Percentiles rank a stretch among this genome's conserved stretches.
Evolutionary conservation across 2,888 invertebrate species (phyloP).

Genomic region (Ophraella communa): DNA sequence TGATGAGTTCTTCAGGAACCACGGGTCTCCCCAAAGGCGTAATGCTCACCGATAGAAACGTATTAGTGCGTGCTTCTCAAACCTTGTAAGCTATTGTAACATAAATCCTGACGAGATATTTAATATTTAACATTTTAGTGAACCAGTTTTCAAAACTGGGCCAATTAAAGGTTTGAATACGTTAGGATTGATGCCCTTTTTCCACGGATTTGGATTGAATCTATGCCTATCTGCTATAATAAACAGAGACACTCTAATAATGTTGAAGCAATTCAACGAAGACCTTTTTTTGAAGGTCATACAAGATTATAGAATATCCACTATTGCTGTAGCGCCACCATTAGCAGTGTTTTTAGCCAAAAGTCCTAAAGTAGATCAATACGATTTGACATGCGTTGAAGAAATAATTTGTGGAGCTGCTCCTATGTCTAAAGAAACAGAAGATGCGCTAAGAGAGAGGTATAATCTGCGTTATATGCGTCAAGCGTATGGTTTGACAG

Average conservation of each 20-base stretch:
- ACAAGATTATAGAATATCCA: constrained; percentile 69
- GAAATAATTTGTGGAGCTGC: constrained; percentile 81
- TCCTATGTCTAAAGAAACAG: constrained; percentile 75
- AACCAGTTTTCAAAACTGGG: neutral
- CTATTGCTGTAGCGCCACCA: constrained; percentile 74
- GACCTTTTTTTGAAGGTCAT: constrained; percentile 71
- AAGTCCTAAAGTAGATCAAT: constrained; percentile 76
- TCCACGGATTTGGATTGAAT: constrained; percentile 80
- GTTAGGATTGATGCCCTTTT: constrained; percentile 78
- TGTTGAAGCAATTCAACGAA: constrained; percentile 67
- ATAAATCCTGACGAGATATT: neutral
- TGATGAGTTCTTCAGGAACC: constrained; percentile 73
- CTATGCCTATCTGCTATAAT: constrained; percentile 65
- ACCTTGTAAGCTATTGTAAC: constrained; percentile 32
- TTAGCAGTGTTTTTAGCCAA: constrained; percentile 83
- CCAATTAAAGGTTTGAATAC: constrained; percentile 1
- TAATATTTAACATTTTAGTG: neutral
- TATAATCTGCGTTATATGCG: constrained; percentile 46
- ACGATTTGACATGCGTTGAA: constrained; percentile 74
- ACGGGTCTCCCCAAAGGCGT: constrained; percentile 74
- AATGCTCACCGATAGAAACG: constrained; percentile 67
- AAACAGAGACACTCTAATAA: constrained; percentile 62
- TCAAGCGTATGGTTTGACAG: constrained; percentile 83
- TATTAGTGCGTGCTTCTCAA: constrained; percentile 33
- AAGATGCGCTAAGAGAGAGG: constrained; percentile 66